Percentiles rank a stretch among this genome's conserved stretches.
These are phyloP conservation scores for Drosophila fuyamai DNA, from an alignment of 1,140 invertebrate species.

Conservation along the genomic window DNA sequence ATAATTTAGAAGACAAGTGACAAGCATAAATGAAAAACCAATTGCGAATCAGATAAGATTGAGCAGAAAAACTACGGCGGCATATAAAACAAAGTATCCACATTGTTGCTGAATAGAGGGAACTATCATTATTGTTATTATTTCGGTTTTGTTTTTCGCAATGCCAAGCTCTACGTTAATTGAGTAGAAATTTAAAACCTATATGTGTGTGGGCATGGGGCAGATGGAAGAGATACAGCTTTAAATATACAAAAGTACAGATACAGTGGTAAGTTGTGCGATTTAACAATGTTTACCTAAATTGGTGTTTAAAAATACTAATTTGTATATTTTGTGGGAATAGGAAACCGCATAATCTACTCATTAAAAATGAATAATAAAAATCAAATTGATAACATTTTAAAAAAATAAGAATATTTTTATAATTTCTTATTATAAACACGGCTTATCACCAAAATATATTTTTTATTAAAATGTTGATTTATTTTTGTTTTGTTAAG, in stretches of 20 bases:
- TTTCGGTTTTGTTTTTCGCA: slow-evolving; percentile 38
- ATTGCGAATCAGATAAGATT: slow-evolving; percentile 4
- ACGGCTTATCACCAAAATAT: too few relatives aligned
- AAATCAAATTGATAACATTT: too few relatives aligned
- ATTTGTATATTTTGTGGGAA: too few relatives aligned
- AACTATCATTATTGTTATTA: slow-evolving; percentile 35
- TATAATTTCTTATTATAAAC: too few relatives aligned
- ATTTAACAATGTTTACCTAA: too few relatives aligned
- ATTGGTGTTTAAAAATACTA: too few relatives aligned
- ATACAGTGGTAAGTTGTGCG: slow-evolving; percentile 16
- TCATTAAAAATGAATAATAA: too few relatives aligned
- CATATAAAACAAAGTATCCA: slow-evolving; percentile 46
- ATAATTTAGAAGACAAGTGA: slow-evolving; percentile 41
- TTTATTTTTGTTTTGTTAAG: too few relatives aligned
- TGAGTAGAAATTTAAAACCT: slow-evolving; percentile 39
- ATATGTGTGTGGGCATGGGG: slow-evolving; percentile 19
- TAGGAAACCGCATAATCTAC: too few relatives aligned
- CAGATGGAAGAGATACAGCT: slow-evolving; percentile 53
- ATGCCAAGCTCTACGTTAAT: slow-evolving; percentile 60
- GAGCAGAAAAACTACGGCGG: slow-evolving; percentile 4
- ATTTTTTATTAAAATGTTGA: too few relatives aligned
- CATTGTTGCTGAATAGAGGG: slow-evolving; percentile 19
- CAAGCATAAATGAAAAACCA: slow-evolving; percentile 30
- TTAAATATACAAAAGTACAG: slow-evolving; percentile 9
- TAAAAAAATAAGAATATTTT: too few relatives aligned